Evolutionary conservation across 2,113 vertebrate species (phyloP), one percentile per base, ranked within the genome.

Genomic region (Propithecus coquereli): DNA sequence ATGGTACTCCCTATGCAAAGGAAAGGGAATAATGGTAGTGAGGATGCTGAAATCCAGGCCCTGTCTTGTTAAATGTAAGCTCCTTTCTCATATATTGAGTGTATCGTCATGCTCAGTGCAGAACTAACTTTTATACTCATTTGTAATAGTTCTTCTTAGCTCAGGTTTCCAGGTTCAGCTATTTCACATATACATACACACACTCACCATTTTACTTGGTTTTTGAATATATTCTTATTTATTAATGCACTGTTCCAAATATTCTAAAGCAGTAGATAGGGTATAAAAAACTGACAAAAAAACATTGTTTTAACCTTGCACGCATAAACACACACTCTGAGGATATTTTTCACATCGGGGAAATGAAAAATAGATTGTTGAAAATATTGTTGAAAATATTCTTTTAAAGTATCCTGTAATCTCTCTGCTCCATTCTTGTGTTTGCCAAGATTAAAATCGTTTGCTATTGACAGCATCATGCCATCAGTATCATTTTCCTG

Each of bases 401-500:
- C 37, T 91, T 92, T 95, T 81, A 84, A 76, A 92, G 43, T 76
- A 59, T 57, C 61, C 45, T 86, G 17, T 43, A 79, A 88, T 86
- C n/a, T 52, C 52, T 89, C 22, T 40, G 54, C 65, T 93, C 79
- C 80, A 87, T 96, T 87, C 27, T 73, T 92, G 37, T 76, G 30
- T 88, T 94, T 91, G 70, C 54, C 68, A 83, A 79, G 59, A 86
- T 93, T 96, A 93, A 88, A 94, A 94, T 80, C 59, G 52, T 79
- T 97, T 82, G 32, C 87, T 93, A 32, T 93, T 70, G 79, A 93
- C 32, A 17, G 45, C 79, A 54, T 90, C 34, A 23, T 83, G 32
- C 76, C 77, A 87, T 76, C 59, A 61, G 84, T 80, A 59, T 96
- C 43, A 80, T 96, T 96, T 97, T 95, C 94, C 89, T 94, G 43